phyloP scores from a whole-genome alignment of 2,113 vertebrate genomes.

The Trachemys scripta region DNA sequence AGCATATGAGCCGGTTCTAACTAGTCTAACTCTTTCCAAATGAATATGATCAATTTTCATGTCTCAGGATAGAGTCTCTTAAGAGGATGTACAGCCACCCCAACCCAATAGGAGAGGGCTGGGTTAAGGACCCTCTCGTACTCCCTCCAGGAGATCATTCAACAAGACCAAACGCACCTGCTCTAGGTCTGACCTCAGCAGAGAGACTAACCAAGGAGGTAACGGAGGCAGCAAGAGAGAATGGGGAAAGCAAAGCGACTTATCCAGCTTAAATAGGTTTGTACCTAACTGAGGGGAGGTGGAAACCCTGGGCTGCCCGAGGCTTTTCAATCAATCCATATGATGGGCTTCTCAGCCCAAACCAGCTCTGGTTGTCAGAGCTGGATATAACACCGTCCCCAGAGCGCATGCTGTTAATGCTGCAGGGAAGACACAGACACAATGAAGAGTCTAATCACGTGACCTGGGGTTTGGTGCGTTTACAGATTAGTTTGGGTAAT shows the following conservation, averaged over 20 bases:
- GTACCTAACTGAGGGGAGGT: background rate
- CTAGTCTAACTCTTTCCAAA: background rate
- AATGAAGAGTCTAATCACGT: background rate
- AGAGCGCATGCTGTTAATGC: background rate
- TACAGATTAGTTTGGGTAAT: background rate
- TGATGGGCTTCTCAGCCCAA: background rate
- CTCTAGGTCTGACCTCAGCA: background rate
- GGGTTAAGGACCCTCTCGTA: background rate
- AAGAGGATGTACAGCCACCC: background rate
- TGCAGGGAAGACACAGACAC: background rate
- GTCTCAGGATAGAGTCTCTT: background rate
- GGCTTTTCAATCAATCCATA: background rate
- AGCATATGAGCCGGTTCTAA: background rate
- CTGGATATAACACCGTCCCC: background rate
- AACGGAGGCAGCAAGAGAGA: background rate
- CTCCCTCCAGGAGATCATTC: background rate
- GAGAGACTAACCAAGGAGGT: background rate
- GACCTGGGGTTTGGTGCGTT: background rate
- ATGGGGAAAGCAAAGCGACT: background rate
- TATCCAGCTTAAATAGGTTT: background rate
- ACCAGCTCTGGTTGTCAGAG: background rate
- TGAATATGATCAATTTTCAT: background rate
- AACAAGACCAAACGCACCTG: background rate
- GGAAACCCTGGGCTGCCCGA: background rate
- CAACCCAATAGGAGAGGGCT: background rate